A percentile compares a stretch with the other conserved stretches of the same genome.
Evolutionary conservation across 2,113 vertebrate species (phyloP).

Genomic region (Spea bombifrons): DNA sequence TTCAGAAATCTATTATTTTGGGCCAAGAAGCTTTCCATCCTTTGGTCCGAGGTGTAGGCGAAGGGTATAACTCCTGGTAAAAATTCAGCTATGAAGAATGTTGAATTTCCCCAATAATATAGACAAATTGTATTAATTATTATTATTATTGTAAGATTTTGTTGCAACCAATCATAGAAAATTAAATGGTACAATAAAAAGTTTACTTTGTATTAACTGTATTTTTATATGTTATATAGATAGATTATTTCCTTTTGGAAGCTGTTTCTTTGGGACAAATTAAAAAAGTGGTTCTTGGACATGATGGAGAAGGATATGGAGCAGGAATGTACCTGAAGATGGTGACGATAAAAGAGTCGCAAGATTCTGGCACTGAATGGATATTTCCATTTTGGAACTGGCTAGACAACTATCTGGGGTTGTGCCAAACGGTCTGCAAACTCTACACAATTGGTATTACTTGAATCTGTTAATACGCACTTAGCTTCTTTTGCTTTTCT

Average conservation of each 20-base stretch:
- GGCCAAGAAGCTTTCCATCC: too few relatives aligned
- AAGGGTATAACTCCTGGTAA: too few relatives aligned
- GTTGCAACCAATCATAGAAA: too few relatives aligned
- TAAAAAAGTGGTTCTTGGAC: conserved; percentile 54
- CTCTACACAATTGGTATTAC: conserved; percentile 49
- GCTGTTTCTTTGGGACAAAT: conserved; percentile 56
- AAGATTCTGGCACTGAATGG: conserved; percentile 54
- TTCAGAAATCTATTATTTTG: too few relatives aligned
- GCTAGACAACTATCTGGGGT: conserved; percentile 56
- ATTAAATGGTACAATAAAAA: too few relatives aligned
- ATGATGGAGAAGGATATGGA: conserved; percentile 56
- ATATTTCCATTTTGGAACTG: conserved; percentile 58
- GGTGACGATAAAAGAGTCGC: conserved; percentile 54
- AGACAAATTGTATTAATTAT: too few relatives aligned
- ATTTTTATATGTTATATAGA: conserved; percentile 36
- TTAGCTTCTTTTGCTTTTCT: too few relatives aligned
- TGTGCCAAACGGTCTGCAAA: conserved; percentile 53
- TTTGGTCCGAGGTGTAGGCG: too few relatives aligned
- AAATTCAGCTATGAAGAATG: too few relatives aligned
- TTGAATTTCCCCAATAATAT: too few relatives aligned
- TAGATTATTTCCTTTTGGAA: conserved; percentile 56
- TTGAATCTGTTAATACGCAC: background rate
- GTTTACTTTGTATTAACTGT: too few relatives aligned
- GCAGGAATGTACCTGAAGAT: conserved; percentile 57
- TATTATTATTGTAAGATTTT: too few relatives aligned